phyloP scores from a whole-genome alignment of 2,113 vertebrate genomes.

The Anarrhichthys ocellatus region DNA sequence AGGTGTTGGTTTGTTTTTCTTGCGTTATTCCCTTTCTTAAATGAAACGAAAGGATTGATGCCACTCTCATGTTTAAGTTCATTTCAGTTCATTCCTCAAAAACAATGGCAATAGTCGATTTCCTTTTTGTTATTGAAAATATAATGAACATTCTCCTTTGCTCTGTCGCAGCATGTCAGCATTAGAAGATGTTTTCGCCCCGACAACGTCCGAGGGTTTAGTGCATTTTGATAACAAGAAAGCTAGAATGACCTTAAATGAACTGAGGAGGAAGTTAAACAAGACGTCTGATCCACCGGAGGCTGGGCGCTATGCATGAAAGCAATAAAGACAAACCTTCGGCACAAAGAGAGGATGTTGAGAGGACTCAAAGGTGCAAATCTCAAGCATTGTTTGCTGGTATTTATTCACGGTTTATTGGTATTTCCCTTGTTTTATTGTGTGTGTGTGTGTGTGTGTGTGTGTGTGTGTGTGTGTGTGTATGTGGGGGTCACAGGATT shows the following conservation, averaged over 20 bases:
- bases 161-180: background rate
- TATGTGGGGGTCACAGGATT: background rate
- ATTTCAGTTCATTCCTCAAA: background rate
- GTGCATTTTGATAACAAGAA: background rate
- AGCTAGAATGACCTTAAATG: background rate
- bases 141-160: background rate
- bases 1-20: background rate
- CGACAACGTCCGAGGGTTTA: background rate
- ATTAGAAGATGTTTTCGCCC: background rate
- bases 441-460: background rate
- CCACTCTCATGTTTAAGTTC: too few relatives aligned
- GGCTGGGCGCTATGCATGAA: background rate
- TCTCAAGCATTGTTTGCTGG: slow-evolving; percentile 18
- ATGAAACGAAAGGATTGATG: too few relatives aligned
- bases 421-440: slow-evolving; percentile 38
- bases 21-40: background rate
- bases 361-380: background rate
- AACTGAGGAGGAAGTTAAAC: slow-evolving; percentile 27
- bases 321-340: background rate
- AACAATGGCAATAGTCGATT: background rate
- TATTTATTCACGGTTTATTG: slow-evolving; percentile 16
- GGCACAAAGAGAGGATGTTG: slow-evolving; percentile 30
- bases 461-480: background rate
- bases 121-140: background rate
- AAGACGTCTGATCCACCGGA: slow-evolving; percentile 20